Evolutionary conservation across 1,140 invertebrate genomes (phyloP), one percentile per base, ranked within the genome.

Genomic region (Bicyclus anynana): DNA sequence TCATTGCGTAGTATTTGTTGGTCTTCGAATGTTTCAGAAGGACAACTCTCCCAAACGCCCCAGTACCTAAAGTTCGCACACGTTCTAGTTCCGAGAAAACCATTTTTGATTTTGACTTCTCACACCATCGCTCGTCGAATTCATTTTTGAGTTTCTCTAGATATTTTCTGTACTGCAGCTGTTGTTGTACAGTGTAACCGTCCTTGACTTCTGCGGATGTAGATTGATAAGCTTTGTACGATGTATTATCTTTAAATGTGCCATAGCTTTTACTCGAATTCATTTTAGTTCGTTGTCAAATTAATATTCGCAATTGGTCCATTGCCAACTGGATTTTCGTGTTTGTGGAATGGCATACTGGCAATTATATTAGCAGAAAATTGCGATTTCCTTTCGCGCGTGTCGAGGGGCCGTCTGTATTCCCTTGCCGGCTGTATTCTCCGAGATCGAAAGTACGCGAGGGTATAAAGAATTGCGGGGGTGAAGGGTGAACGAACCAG

Each of bases 1-100:
- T 99, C 93, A 98, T 97, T 0, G 97, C 97, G 80, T 93, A 97
- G 64, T 91, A 95, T 68, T 91, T 80, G 57, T 84, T 80, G 85
- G 92, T 84, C 23, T 77, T 61, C 60, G 83, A 87, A 72, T 95
- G 91, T 80, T 93, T 94, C 7, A 96, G 93, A 29, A 98, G 90
- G 85, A 97, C 91, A 0, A 98, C 97, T 59, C 94, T 91, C 0
- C 97, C 97, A 89, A 98, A 98, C 1, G 95, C 96, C 5, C 97
- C 97, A 0, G 95, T 95, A 1, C 97, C 97, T 20, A 98, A 79
- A 0, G 96, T 89, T 59, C 72, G 77, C 1, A 89, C 35, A 14
- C 71, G 72, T 61, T 87, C 80, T 21, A 86, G 63, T 26, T 89
- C 83, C 14, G 69, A 37, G 47, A 84, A 74, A 23, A 59, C 54